Percentiles rank a stretch among this genome's conserved stretches.
These are phyloP conservation scores for Lagopus muta DNA, from an alignment of 2,113 vertebrate genomes.

Conservation along the genomic window DNA sequence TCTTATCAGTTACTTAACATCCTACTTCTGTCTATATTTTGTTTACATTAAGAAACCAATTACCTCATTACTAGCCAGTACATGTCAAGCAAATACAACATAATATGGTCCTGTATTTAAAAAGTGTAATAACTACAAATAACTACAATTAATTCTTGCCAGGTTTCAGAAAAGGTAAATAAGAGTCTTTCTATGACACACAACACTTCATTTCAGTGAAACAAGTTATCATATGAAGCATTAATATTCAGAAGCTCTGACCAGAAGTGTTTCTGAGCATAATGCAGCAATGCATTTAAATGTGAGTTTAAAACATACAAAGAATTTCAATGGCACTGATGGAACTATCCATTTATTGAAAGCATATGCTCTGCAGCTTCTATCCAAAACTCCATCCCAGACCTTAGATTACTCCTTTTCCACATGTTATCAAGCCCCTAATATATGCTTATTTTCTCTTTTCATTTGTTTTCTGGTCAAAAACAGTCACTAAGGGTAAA, in stretches of 20 bases:
- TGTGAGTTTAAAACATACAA: background rate
- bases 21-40: conserved; percentile 15
- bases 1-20: conserved; percentile 22
- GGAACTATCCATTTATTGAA: background rate
- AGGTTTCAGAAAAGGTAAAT: background rate
- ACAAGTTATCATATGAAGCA: background rate
- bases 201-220: background rate
- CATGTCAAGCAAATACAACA: conserved; percentile 5
- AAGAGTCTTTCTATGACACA: background rate
- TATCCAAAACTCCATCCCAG: background rate
- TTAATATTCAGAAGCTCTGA: background rate
- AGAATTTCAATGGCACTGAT: background rate
- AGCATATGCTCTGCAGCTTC: background rate
- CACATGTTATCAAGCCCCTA: background rate
- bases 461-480: background rate
- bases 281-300: background rate
- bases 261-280: background rate
- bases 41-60: conserved; percentile 51
- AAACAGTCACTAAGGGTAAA: background rate
- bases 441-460: background rate
- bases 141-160: background rate
- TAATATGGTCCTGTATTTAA: background rate
- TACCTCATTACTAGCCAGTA: background rate
- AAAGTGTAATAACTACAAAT: background rate
- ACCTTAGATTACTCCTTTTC: background rate